Evolutionary conservation across 2,113 vertebrate species (phyloP).

Genomic region (Ceyx margarethae): DNA sequence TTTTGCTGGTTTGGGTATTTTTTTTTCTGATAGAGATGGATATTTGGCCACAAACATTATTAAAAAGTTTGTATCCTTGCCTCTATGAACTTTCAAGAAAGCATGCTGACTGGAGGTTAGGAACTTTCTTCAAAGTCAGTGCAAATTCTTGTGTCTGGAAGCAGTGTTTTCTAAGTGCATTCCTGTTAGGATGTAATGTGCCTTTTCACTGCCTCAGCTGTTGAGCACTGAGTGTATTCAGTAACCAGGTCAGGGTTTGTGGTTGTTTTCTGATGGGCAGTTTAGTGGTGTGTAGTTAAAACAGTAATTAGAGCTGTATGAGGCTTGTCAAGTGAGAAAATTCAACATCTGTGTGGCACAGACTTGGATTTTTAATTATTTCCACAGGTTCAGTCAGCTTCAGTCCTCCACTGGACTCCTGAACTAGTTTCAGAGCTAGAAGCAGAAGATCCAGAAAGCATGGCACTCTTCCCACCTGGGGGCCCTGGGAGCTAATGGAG

Average conservation of each 20-base stretch:
- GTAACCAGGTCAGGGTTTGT: neutral
- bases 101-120: neutral
- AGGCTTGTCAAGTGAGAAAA: neutral
- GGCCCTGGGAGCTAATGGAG: neutral
- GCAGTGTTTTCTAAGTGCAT: neutral
- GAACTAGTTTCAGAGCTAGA: neutral
- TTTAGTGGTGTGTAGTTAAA: neutral
- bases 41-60: neutral
- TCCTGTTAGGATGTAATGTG: neutral
- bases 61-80: neutral
- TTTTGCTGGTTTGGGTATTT: neutral
- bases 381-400: neutral
- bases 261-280: neutral
- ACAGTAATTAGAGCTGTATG: neutral
- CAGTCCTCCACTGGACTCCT: neutral
- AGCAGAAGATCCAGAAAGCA: neutral
- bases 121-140: neutral
- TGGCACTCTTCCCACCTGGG: neutral
- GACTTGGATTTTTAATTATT: neutral
- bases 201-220: neutral
- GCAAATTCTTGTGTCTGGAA: neutral
- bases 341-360: neutral
- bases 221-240: neutral
- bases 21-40: neutral
- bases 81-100: neutral